Evolutionary conservation across 2,113 vertebrate genomes (phyloP).

Genomic region (Phaethornis superciliosus): DNA sequence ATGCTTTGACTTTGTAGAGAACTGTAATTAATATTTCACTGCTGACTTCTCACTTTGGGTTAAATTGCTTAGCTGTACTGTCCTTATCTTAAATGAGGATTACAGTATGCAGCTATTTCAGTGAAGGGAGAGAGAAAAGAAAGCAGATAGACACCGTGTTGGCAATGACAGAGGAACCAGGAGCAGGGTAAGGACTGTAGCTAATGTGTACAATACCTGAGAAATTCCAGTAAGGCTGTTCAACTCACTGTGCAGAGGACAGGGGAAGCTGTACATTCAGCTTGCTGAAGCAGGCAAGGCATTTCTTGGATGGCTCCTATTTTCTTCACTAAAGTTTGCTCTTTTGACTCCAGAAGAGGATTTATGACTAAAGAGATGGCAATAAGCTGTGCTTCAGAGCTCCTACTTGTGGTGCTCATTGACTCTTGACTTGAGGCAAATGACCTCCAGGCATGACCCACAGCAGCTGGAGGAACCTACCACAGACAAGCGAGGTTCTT

Average conservation of each 20-base stretch:
- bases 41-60: neutral
- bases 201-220: rapidly evolving
- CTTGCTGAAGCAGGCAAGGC: neutral
- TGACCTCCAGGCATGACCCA: neutral
- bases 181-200: neutral
- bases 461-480: neutral
- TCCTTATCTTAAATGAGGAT: neutral
- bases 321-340: neutral
- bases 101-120: neutral
- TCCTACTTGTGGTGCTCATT: neutral
- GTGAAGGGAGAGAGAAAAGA: neutral
- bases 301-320: neutral
- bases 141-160: rapidly evolving
- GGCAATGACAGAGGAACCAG: neutral
- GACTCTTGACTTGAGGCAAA: neutral
- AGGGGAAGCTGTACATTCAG: neutral
- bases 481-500: neutral
- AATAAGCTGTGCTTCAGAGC: neutral
- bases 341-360: neutral
- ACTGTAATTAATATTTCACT: neutral
- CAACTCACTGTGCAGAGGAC: rapidly evolving
- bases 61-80: neutral
- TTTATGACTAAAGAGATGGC: neutral
- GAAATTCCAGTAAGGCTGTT: neutral
- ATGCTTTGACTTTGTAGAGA: neutral